phyloP scores from a whole-genome alignment of 2,888 invertebrate genomes.

The Ochlodes sylvanus region DNA sequence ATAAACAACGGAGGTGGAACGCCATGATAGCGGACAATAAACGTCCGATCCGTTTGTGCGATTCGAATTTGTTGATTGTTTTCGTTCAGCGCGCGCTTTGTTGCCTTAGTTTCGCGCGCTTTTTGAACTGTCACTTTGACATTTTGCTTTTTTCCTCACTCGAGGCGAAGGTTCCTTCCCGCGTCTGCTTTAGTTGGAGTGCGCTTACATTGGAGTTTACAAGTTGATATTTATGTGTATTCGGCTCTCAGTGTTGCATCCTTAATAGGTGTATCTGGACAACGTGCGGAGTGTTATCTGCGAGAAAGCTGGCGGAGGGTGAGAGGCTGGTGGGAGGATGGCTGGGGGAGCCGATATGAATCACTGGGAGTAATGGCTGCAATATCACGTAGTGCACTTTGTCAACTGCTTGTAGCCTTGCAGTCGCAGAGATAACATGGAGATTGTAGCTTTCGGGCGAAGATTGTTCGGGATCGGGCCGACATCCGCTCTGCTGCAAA shows the following conservation, averaged over 20 bases:
- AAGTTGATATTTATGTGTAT: slow-evolving; percentile 60
- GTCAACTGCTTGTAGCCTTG: slow-evolving; percentile 82
- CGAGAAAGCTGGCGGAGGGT: slow-evolving; percentile 57
- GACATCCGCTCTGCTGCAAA: slow-evolving; percentile 17
- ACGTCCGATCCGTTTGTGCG: slow-evolving; percentile 78
- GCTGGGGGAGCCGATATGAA: slow-evolving; percentile 75
- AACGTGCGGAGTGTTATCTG: slow-evolving; percentile 70
- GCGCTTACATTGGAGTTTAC: slow-evolving; percentile 51
- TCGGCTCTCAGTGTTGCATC: slow-evolving; percentile 60
- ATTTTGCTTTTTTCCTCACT: slow-evolving; percentile 55
- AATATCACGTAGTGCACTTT: slow-evolving; percentile 85
- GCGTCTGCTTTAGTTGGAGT: slow-evolving; percentile 36
- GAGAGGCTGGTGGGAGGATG: slow-evolving; percentile 55
- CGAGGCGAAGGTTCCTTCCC: slow-evolving; percentile 35
- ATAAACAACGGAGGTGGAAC: slow-evolving; percentile 83
- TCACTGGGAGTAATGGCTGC: slow-evolving; percentile 83
- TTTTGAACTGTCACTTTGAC: slow-evolving; percentile 68
- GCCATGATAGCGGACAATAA: slow-evolving; percentile 82
- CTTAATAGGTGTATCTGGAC: slow-evolving; percentile 72
- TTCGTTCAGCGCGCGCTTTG: slow-evolving; percentile 53
- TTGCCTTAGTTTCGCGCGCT: slow-evolving; percentile 75
- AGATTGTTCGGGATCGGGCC: slow-evolving; percentile 53
- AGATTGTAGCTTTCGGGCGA: slow-evolving; percentile 71
- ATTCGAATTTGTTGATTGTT: slow-evolving; percentile 79
- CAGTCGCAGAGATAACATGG: slow-evolving; percentile 79